Percentiles rank a stretch among this genome's conserved stretches.
phyloP scores from a whole-genome alignment of 2,113 vertebrate species.

The Martes martes region DNA sequence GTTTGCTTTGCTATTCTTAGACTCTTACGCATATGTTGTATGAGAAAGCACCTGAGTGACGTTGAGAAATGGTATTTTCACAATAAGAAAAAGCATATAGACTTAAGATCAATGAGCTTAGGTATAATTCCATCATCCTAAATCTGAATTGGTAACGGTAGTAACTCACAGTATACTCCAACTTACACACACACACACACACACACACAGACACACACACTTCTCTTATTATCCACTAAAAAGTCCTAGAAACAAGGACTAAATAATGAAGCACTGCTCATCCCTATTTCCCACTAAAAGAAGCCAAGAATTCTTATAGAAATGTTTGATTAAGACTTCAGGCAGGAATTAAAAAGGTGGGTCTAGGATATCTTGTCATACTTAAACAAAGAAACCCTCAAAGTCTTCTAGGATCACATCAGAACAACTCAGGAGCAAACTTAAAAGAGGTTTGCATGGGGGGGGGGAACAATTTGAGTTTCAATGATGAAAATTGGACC shows the following conservation, averaged over 20 bases:
- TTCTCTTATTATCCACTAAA: neutral
- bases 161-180: conserved; percentile 7
- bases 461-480: neutral
- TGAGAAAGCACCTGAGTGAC: neutral
- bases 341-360: neutral
- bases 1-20: neutral
- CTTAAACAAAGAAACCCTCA: neutral
- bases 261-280: neutral
- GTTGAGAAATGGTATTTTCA: conserved; percentile 25
- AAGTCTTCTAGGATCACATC: neutral
- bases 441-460: neutral
- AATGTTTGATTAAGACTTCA: neutral
- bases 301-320: neutral
- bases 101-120: conserved; percentile 21
- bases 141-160: conserved; percentile 8
- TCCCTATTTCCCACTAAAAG: neutral
- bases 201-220: neutral
- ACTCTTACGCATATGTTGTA: neutral
- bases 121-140: conserved; percentile 38
- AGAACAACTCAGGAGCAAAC: neutral
- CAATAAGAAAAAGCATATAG: neutral
- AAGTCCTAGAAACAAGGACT: neutral
- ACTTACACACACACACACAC: neutral
- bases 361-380: neutral
- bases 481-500: neutral